Conservation (phyloP, 2,888 invertebrate genomes). For the Nezara viridula region DNA sequence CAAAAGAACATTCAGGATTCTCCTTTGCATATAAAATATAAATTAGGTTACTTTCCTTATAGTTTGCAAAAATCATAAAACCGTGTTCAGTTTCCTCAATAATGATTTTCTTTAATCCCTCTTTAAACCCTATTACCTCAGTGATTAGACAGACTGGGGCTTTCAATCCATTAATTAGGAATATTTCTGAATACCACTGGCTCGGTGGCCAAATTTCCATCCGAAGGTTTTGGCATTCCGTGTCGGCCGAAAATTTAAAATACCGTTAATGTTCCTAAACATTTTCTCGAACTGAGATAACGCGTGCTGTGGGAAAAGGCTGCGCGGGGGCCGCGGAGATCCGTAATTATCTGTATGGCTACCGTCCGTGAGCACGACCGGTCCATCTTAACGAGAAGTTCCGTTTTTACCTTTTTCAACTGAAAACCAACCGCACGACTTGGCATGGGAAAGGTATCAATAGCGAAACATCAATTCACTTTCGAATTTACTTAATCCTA, state of each 20-base stretch:
- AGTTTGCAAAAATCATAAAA: too few species aligned
- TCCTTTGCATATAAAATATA: too few species aligned
- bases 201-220: background rate
- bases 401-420: conserved; percentile 42
- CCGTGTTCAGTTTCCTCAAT: too few species aligned
- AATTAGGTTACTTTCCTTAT: too few species aligned
- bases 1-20: too few species aligned
- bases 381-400: conserved; percentile 49
- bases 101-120: too few species aligned
- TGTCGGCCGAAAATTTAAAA: conserved; percentile 15
- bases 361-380: conserved; percentile 49
- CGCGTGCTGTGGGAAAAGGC: conserved; percentile 44
- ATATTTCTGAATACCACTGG: background rate
- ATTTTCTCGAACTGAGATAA: background rate
- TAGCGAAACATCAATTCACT: conserved; percentile 39
- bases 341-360: conserved; percentile 26
- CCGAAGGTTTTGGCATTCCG: background rate
- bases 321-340: conserved; percentile 6
- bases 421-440: conserved; percentile 35
- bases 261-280: conserved; percentile 29
- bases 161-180: background rate
- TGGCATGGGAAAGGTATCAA: conserved; percentile 49
- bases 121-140: too few species aligned
- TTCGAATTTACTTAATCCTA: conserved; percentile 44
- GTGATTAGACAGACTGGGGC: background rate